Evolutionary conservation across 2,113 vertebrate genomes (phyloP), one percentile per base, ranked within the genome.

Genomic region (Ciconia stormi): DNA sequence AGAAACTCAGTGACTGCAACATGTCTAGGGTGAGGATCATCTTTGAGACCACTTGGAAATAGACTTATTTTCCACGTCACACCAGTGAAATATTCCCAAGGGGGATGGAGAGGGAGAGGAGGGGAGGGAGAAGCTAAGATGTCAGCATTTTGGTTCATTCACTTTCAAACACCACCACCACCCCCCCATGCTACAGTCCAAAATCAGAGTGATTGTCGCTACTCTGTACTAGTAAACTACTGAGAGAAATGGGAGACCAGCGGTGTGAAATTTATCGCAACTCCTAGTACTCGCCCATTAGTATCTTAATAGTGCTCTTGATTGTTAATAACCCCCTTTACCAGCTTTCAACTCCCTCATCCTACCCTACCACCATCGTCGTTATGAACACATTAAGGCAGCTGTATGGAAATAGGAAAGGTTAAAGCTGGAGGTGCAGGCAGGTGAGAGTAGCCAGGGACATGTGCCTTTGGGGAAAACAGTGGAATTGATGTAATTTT

Each of bases 241-340:
- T 17, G 30, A 82, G 27, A 61, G 18, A 71, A 89, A 79, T 8
- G 16, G 16, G 55, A 79, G 6, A 56, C 13, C 36, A 58, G 32
- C 0, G 0, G 21, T 30, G 5, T 38, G 34, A 47, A 55, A 82
- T 74, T 15, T 78, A 56, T 46, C 1, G 1, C 61, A 71, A 16
- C 26, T 49, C 53, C 22, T 26, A 72, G 17, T 9, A 52, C 26
- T 73, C 6, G 9, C 19, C 19, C 10, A 44, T 19, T 8, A 44
- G 10, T 32, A 49, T 46, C 58, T 87, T 67, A 62, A 46, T 9
- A 46, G 7, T 16, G 4, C 4, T 71, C 26, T 74, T 85, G 42
- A 27, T 29, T 62, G 23, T 19, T 32, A 32, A 25, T 46, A 78
- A 58, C 2, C 3, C 16, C 2, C 10, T 61, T 44, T 59, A 49